Evolutionary conservation across 2,113 vertebrate species (phyloP), one percentile per base, ranked within the genome.

Genomic region (Tyrannus savana): DNA sequence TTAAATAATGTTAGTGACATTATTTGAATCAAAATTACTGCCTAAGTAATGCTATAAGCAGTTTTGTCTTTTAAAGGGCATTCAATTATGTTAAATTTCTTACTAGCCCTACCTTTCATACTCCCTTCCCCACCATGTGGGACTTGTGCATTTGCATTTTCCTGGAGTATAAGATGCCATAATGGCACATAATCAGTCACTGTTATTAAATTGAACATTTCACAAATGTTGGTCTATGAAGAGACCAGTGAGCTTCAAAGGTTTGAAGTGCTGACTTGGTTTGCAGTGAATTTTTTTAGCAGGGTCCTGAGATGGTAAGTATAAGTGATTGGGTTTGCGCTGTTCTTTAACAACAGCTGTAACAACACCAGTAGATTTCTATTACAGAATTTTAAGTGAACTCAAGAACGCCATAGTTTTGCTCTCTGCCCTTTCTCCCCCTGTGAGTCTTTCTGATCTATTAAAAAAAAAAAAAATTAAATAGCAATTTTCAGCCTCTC

Each of bases 1-100:
- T 97, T 64, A 95, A 96, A 97, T 95, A 93, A 92, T 84, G 82
- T 79, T 97, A 93, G 89, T 96, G 95, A 94, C 95, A 94, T 96
- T 93, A 93, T 92, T 96, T 86, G 90, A 96, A 91, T 96, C 23
- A 77, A 96, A 96, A 96, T 95, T 90, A 85, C 96, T 84, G 91
- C 77, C 87, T 93, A 95, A 93, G 90, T 95, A 92, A 71, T 19
- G 31, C 41, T 89, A 60, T 56, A 89, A 92, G 84, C 75, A 83
- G 33, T 83, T 93, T 82, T 88, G 55, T 96, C 79, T 96, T 95
- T 93, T 74, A 96, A 91, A 94, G 73, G 53, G 82, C 81, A 50
- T 87, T 80, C 71, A 92, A 80, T 91, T 84, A 77, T 93, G 33
- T 47, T 79, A 44, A 39, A 75, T 84, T 89, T 84, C 62, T 93